Percentiles rank a stretch among this genome's conserved stretches.
Evolutionary conservation across 2,797 vertebrate genomes (phyloP).

Genomic region (Tapirus indicus): DNA sequence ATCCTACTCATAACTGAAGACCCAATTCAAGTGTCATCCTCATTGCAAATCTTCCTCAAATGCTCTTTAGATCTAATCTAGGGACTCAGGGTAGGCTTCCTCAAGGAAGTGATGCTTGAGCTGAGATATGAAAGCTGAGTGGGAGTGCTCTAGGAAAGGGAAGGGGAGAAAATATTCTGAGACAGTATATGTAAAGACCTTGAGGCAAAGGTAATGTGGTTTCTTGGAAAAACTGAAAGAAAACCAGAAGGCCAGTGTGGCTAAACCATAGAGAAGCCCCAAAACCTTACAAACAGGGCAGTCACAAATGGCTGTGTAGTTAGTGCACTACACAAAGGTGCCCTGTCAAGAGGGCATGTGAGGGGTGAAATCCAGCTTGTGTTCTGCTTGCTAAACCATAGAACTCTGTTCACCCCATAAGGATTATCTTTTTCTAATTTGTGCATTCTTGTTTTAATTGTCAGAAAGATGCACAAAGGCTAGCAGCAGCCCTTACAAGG

Average conservation of each 20-base stretch:
- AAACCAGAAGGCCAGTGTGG: not conserved
- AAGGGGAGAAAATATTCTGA: not conserved
- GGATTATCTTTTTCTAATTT: not conserved
- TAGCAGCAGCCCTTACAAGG: not conserved
- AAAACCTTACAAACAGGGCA: not conserved
- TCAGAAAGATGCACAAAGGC: not conserved
- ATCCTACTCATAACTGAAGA: not conserved
- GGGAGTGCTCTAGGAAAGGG: not conserved
- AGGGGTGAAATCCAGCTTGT: not conserved
- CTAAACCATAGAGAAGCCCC: not conserved
- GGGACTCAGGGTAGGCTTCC: not conserved
- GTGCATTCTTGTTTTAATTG: not conserved
- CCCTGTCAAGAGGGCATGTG: not conserved
- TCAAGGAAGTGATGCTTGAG: slow-evolving; percentile 12
- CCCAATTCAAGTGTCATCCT: not conserved
- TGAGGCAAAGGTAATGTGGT: not conserved
- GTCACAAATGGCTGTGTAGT: not conserved
- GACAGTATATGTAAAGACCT: not conserved
- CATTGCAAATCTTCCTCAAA: not conserved
- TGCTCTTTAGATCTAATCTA: not conserved
- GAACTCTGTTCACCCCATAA: not conserved
- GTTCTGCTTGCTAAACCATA: not conserved
- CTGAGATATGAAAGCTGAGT: not conserved
- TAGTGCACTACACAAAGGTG: not conserved
- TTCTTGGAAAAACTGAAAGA: slow-evolving; percentile 37